A percentile compares a stretch with the other conserved stretches of the same genome.
These are phyloP conservation scores for Cybosia mesomella DNA, from an alignment of 2,888 invertebrate species.

Conservation along the genomic window DNA sequence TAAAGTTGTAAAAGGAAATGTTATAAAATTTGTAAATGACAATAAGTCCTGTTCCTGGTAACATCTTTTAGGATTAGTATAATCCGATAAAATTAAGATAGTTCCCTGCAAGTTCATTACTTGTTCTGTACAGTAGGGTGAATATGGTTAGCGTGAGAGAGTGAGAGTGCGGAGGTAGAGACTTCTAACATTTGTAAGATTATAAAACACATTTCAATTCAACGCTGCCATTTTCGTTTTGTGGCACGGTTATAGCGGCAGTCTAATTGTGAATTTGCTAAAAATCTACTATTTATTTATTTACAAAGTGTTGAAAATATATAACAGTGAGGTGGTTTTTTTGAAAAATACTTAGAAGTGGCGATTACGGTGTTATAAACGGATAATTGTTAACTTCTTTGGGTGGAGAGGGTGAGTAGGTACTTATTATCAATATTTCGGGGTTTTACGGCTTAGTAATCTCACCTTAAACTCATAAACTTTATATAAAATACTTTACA, in stretches of 20 bases:
- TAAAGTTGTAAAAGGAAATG: neutral
- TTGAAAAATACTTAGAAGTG: constrained; percentile 56
- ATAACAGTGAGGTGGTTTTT: constrained; percentile 60
- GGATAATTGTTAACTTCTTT: constrained; percentile 77
- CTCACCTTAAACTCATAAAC: constrained; percentile 23
- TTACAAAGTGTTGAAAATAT: constrained; percentile 61
- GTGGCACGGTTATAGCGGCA: constrained; percentile 82
- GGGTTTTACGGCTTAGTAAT: constrained; percentile 57
- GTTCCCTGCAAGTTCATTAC: constrained; percentile 4
- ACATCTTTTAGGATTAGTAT: constrained; percentile 37
- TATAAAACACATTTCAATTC: constrained; percentile 65
- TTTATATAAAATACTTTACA: constrained; percentile 22
- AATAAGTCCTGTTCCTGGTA: constrained; percentile 36
- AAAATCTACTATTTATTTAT: constrained; percentile 63
- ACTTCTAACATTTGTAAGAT: constrained; percentile 43
- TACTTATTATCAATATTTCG: constrained; percentile 68
- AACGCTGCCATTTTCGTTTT: constrained; percentile 87
- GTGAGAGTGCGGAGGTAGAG: constrained; percentile 48
- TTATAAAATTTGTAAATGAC: neutral
- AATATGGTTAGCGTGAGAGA: too few species aligned
- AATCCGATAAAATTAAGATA: constrained; percentile 47
- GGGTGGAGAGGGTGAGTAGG: constrained; percentile 82
- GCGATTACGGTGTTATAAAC: constrained; percentile 61
- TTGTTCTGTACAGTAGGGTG: constrained; percentile 16
- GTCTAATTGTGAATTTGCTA: constrained; percentile 69